Base-by-base conservation (phyloP, 2,888 invertebrate genomes). In the Synanthedon formicaeformis region DNA sequence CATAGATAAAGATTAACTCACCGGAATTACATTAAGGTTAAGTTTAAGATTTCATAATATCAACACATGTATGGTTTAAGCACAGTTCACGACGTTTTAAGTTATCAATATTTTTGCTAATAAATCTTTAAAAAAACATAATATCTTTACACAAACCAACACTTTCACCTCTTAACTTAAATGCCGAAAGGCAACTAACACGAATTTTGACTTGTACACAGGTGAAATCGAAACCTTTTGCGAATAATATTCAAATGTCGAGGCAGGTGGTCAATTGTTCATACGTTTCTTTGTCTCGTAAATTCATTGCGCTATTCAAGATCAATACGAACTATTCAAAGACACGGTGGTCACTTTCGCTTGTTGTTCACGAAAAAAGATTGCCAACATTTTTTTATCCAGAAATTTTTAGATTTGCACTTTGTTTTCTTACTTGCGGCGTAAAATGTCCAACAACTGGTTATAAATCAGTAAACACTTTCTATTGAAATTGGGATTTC, bases 191-290 rank as follows among this genome's bases (percentile, higher is more conserved):
- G 14, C 45, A 14, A 45, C 45, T 45, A 45, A 45, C 13, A 45
- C 45, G 45, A n/a, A 45, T 14, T 12, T 3, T 13, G 45, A 14
- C 14, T 13, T 14, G 13, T 45, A 0, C 45, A 13, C 45, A 72
- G 70, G 63, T 69, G 79, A 77, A 80, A 83, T 64, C 69, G 78
- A 80, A 81, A 75, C 69, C 56, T 59, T 68, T 71, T 71, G 78
- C 80, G 73, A 83, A 85, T 81, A 81, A 79, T 82, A 84, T 85
- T 79, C 79, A 81, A 84, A 84, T 78, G 59, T 64, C 59, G 76
- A 71, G 57, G 73, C 79, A 78, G 85, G 85, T 78, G 85, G 82
- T 71, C 79, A 66, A 74, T 79, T 80, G 75, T 80, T 13, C 50
- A 56, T 60, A 57, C 56, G 73, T 78, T 67, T 6, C 48, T 18